Evolutionary conservation across 2,888 invertebrate species (phyloP).

Genomic region (Cosmia pyralina): DNA sequence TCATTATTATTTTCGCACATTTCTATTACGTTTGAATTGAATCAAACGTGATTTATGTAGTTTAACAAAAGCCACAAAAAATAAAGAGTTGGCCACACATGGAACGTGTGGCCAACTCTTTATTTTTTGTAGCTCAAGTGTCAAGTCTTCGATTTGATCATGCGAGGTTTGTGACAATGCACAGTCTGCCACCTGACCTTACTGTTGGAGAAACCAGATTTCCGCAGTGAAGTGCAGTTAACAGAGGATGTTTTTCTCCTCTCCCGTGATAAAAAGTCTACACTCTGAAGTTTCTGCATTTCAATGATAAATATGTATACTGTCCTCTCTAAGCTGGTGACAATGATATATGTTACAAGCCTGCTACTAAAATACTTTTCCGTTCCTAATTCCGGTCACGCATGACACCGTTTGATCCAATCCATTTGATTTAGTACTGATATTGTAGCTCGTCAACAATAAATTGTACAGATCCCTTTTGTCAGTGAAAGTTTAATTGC

Average conservation of each 20-base stretch:
- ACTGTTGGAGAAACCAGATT: conserved; percentile 42
- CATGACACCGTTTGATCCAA: conserved; percentile 22
- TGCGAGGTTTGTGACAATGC: conserved; percentile 32
- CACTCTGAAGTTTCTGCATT: not conserved
- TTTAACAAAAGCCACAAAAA: conserved; percentile 3
- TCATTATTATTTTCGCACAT: not conserved
- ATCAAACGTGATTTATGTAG: not conserved
- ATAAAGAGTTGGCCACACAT: conserved; percentile 3
- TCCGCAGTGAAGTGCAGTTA: conserved; percentile 35
- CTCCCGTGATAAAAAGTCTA: conserved; percentile 15
- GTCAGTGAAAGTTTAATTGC: not conserved
- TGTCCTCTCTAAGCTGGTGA: not conserved
- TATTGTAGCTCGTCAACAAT: not conserved
- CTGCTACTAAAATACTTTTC: conserved; percentile 13
- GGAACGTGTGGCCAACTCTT: too few relatives aligned
- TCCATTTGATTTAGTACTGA: conserved; percentile 30
- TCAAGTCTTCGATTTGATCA: conserved; percentile 11
- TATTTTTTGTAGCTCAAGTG: too few relatives aligned
- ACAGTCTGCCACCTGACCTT: conserved; percentile 35
- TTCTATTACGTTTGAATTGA: conserved; percentile 23
- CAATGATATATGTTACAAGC: conserved; percentile 9
- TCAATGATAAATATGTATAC: conserved; percentile 5
- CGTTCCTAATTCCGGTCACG: conserved; percentile 22
- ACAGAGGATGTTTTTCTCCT: conserved; percentile 36
- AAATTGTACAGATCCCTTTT: not conserved